A percentile compares a stretch with the other conserved stretches of the same genome.
phyloP scores from a whole-genome alignment of 2,797 vertebrate species.

The Kryptolebias ocellatus region DNA sequence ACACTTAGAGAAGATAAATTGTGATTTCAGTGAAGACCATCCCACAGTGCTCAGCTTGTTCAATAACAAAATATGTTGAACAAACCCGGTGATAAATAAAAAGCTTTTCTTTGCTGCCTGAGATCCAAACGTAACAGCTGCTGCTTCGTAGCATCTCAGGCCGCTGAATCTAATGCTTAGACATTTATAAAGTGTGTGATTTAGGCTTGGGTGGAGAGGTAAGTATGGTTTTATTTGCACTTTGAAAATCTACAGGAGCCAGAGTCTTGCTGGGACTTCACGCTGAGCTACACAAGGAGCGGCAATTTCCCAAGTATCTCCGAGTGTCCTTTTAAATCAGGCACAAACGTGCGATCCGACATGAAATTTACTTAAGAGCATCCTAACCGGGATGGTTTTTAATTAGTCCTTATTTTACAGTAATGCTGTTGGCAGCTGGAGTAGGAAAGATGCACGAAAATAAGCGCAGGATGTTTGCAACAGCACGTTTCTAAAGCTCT shows the following conservation, averaged over 20 bases:
- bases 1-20: too few relatives aligned
- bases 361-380: slow-evolving; percentile 23
- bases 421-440: slow-evolving; percentile 1
- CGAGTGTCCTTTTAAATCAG: slow-evolving; percentile 25
- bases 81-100: too few relatives aligned
- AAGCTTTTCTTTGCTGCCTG: slow-evolving; percentile 11
- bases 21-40: too few relatives aligned
- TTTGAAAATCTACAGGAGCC: slow-evolving; percentile 41
- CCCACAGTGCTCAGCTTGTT: too few relatives aligned
- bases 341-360: slow-evolving; percentile 32
- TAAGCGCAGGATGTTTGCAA: slow-evolving; percentile 19
- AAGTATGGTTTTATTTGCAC: slow-evolving; percentile 20
- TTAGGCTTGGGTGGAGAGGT: slow-evolving; percentile 12
- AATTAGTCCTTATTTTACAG: slow-evolving; percentile 38
- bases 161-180: slow-evolving; percentile 35
- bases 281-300: slow-evolving; percentile 36
- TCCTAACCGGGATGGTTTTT: slow-evolving; percentile 18
- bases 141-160: slow-evolving; percentile 9
- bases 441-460: slow-evolving; percentile 15
- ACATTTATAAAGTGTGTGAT: slow-evolving; percentile 41
- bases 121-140: background rate
- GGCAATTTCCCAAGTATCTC: slow-evolving; percentile 37
- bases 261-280: slow-evolving; percentile 38
- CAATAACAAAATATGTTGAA: too few relatives aligned
- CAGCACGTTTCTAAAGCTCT: background rate